A percentile compares a stretch with the other conserved stretches of the same genome.
phyloP scores from a whole-genome alignment of 2,113 vertebrate species.

The Microcebus lehilahytsara region DNA sequence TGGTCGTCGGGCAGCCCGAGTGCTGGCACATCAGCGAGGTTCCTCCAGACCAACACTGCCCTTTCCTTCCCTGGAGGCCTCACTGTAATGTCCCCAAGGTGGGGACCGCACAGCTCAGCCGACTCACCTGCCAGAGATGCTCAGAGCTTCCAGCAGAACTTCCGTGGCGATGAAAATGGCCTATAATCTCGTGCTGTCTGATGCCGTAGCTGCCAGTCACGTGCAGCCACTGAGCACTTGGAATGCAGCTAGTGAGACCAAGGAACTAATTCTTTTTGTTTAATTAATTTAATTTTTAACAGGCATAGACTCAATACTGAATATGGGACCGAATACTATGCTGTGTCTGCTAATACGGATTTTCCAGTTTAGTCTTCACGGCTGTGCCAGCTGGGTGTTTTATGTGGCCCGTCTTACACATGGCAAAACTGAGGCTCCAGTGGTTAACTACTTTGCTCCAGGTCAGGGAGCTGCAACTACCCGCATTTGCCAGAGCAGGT shows the following conservation, averaged over 20 bases:
- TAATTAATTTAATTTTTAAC: background rate
- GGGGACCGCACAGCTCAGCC: background rate
- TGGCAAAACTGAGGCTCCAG: background rate
- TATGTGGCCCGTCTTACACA: background rate
- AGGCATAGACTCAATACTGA: background rate
- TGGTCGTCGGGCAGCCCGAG: background rate
- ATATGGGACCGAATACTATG: background rate
- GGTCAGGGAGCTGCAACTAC: background rate
- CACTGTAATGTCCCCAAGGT: background rate
- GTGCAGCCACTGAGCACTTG: background rate
- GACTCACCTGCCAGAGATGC: too few relatives aligned
- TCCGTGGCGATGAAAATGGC: background rate
- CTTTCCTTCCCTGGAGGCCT: background rate
- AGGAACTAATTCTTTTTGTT: background rate
- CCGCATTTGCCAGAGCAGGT: background rate
- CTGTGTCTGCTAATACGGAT: background rate
- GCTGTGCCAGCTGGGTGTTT: background rate
- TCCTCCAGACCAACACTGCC: background rate
- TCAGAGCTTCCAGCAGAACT: background rate
- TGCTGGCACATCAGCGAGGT: background rate
- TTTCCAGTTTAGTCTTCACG: background rate
- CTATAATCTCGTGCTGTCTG: background rate
- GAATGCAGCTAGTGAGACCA: background rate
- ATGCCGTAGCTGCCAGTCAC: fast-evolving
- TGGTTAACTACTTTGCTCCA: background rate